Evolutionary conservation across 2,888 invertebrate species (phyloP).

Genomic region (Junonia oenone): DNA sequence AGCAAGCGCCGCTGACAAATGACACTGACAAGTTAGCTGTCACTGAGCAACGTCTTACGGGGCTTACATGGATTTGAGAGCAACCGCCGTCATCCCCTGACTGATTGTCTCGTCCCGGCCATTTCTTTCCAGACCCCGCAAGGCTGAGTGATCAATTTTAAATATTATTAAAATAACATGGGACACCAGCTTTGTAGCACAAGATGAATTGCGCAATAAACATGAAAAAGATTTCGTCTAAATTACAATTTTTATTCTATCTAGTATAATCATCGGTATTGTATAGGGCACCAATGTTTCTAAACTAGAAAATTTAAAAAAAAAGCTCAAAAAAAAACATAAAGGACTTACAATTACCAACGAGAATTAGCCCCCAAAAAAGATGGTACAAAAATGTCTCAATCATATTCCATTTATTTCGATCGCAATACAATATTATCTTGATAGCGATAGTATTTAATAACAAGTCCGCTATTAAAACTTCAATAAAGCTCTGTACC

Average conservation of each 20-base stretch:
- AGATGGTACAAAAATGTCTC: too few species aligned
- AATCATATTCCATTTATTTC: too few species aligned
- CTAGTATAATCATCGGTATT: too few species aligned
- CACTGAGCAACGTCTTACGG: conserved; percentile 36
- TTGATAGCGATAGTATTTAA: too few species aligned
- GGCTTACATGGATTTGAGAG: conserved; percentile 57
- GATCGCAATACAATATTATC: too few species aligned
- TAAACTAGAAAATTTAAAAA: too few species aligned
- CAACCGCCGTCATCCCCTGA: conserved; percentile 43
- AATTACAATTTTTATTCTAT: neutral
- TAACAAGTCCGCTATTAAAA: too few species aligned
- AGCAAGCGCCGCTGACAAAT: conserved; percentile 17
- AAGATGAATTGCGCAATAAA: neutral
- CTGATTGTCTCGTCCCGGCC: conserved; percentile 43
- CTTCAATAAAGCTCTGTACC: too few species aligned
- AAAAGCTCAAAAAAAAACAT: too few species aligned
- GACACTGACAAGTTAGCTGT: conserved; percentile 58
- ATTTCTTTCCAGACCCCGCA: conserved; percentile 10
- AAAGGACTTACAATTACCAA: too few species aligned
- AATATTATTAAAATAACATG: neutral
- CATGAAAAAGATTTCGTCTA: neutral
- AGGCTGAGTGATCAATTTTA: conserved; percentile 1
- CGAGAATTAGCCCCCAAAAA: too few species aligned
- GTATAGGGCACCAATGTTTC: too few species aligned
- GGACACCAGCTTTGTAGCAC: neutral